phyloP scores from a whole-genome alignment of 2,888 invertebrate genomes.

The Sympetrum striolatum region DNA sequence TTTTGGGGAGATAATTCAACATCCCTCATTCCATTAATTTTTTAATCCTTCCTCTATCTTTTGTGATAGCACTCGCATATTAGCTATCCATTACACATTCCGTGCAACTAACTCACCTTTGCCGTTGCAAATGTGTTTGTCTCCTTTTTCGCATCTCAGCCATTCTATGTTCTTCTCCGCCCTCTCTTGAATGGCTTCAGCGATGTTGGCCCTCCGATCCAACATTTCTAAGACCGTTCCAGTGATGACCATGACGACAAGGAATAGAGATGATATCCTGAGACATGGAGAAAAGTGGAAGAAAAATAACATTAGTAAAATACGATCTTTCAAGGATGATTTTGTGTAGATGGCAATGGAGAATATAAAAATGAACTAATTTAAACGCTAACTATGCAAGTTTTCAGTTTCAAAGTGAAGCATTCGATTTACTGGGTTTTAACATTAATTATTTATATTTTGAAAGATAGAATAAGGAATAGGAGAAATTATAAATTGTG shows the following conservation, averaged over 20 bases:
- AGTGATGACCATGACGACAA: conserved; percentile 66
- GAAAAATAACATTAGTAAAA: background rate
- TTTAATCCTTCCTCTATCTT: background rate
- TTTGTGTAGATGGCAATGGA: too few species aligned
- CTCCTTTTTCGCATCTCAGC: conserved; percentile 61
- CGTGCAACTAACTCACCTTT: conserved; percentile 49
- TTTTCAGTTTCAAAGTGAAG: too few species aligned
- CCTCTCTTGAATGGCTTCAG: background rate
- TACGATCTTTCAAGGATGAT: too few species aligned
- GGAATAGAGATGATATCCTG: conserved; percentile 64
- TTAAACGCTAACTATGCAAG: too few species aligned
- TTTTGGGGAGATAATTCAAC: too few species aligned
- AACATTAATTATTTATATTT: too few species aligned
- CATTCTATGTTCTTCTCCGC: conserved; percentile 56
- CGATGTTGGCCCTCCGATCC: conserved; percentile 55
- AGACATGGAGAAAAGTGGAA: background rate
- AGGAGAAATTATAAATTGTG: too few species aligned
- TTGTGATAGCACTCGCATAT: background rate
- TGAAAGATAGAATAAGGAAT: too few species aligned
- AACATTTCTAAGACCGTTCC: conserved; percentile 65
- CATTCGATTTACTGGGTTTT: too few species aligned
- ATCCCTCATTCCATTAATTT: too few species aligned
- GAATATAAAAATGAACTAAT: too few species aligned
- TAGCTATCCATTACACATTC: background rate
- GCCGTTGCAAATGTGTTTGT: conserved; percentile 58